Evolutionary conservation across 1,140 invertebrate genomes (phyloP).

Genomic region (Druon quercuslanigerum): DNA sequence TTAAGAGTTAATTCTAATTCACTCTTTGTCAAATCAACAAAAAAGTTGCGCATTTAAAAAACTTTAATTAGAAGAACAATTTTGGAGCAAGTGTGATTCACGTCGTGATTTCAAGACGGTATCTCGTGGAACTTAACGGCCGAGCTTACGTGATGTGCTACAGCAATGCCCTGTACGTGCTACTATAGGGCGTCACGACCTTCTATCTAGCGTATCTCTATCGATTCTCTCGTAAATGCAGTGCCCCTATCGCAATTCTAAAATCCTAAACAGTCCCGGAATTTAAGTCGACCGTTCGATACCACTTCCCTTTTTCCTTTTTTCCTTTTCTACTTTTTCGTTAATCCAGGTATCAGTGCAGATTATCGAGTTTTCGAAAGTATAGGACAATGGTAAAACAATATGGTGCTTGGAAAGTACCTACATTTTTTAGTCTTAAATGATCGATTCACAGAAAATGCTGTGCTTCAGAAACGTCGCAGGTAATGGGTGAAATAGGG

Average conservation of each 20-base stretch:
- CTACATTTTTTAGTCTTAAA: neutral
- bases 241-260: conserved; percentile 19
- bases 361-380: neutral
- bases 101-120: conserved; percentile 6
- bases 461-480: too few relatives aligned
- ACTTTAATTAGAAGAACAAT: neutral
- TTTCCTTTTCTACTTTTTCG: neutral
- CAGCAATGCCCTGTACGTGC: conserved; percentile 3
- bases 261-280: conserved; percentile 18
- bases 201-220: conserved; percentile 20
- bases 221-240: conserved; percentile 7
- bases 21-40: too few relatives aligned
- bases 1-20: too few relatives aligned
- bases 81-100: neutral
- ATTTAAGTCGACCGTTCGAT: conserved; percentile 6
- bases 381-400: neutral
- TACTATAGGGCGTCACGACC: conserved; percentile 13
- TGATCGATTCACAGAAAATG: neutral
- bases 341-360: neutral
- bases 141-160: conserved; percentile 9
- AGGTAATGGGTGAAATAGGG: too few relatives aligned
- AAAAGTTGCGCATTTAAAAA: too few relatives aligned
- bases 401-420: neutral
- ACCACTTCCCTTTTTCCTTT: neutral
- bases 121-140: neutral